Conservation (phyloP, 2,113 vertebrate species). For the Tringa solitaria region DNA sequence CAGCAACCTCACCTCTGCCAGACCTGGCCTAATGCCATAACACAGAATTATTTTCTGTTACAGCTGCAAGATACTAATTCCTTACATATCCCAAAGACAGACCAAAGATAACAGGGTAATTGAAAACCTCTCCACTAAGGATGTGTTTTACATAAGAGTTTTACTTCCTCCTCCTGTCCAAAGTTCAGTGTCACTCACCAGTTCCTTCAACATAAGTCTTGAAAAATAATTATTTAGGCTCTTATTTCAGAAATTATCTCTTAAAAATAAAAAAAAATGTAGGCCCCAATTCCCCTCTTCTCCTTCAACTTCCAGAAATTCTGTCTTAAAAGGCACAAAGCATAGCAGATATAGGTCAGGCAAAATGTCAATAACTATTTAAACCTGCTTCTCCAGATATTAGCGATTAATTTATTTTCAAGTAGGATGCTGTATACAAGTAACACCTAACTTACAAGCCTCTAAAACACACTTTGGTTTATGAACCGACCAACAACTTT, state of each 20-base stretch:
- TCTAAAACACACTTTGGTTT: background rate
- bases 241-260: background rate
- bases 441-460: background rate
- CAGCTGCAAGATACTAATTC: background rate
- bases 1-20: background rate
- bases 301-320: background rate
- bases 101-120: background rate
- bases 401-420: background rate
- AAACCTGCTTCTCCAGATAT: background rate
- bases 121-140: background rate
- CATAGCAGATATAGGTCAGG: background rate
- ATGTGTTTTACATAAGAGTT: background rate
- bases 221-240: background rate
- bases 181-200: background rate
- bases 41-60: background rate
- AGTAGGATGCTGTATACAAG: background rate
- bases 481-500: background rate
- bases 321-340: background rate
- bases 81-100: background rate
- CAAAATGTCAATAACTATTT: background rate
- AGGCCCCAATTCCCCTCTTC: background rate
- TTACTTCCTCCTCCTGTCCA: background rate
- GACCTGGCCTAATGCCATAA: background rate
- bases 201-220: background rate
- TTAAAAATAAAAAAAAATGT: background rate